A percentile compares a stretch with the other conserved stretches of the same genome.
phyloP scores from a whole-genome alignment of 2,888 invertebrate species.

The Ochropleura plecta region DNA sequence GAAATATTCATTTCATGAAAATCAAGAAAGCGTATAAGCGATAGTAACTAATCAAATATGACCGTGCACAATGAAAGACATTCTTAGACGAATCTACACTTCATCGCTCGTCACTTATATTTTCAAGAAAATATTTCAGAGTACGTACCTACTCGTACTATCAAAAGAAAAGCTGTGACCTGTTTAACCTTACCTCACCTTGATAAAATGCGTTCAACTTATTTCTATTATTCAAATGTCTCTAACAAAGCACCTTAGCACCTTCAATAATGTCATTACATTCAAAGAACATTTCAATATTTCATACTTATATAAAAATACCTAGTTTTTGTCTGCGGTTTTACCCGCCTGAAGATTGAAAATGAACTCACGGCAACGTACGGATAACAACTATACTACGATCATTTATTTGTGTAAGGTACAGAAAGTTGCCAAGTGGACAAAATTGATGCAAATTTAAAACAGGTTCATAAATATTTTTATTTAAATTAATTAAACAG shows the following conservation, averaged over 20 bases:
- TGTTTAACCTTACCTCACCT: constrained; percentile 3
- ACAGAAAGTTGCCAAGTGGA: too few species aligned
- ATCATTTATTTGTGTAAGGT: not conserved
- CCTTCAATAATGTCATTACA: constrained; percentile 9
- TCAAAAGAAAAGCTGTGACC: not conserved
- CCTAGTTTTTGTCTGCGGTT: not conserved
- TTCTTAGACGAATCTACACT: not conserved
- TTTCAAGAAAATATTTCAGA: not conserved
- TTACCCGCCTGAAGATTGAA: not conserved
- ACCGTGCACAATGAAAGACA: not conserved
- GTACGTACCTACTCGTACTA: too few species aligned
- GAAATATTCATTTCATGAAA: too few species aligned
- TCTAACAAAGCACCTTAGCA: constrained; percentile 1
- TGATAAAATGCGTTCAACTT: not conserved
- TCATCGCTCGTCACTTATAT: not conserved
- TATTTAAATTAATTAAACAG: too few species aligned
- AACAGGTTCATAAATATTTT: too few species aligned
- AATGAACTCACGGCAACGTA: not conserved
- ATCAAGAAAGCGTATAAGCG: too few species aligned
- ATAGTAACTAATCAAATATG: not conserved
- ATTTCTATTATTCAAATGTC: constrained; percentile 10
- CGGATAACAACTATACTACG: not conserved
- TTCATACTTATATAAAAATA: not conserved
- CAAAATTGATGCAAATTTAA: too few species aligned
- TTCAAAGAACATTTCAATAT: constrained; percentile 20